Evolutionary conservation across 2,113 vertebrate species (phyloP).

Genomic region (Carlito syrichta): DNA sequence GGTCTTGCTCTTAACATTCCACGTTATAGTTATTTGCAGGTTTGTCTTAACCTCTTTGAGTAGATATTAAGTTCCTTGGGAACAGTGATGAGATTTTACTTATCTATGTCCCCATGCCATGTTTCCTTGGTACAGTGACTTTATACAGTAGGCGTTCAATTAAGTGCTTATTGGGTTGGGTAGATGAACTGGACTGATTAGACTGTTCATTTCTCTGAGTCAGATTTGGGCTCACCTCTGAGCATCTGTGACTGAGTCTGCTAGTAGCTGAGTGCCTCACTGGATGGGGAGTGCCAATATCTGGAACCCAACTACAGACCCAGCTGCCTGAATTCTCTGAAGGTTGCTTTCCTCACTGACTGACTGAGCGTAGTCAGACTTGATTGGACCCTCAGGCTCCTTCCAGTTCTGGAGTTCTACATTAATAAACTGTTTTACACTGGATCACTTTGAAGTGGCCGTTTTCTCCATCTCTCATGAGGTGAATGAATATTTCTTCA

Average conservation of each 20-base stretch:
- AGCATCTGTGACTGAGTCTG: not conserved
- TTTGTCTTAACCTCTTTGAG: not conserved
- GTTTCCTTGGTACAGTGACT: not conserved
- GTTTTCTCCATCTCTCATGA: not conserved
- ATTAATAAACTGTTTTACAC: slow-evolving; percentile 61
- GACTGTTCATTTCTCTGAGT: not conserved
- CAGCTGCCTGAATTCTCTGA: not conserved
- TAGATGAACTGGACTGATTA: not conserved
- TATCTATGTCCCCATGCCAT: not conserved
- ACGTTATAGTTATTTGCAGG: fast-evolving
- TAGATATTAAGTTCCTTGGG: not conserved
- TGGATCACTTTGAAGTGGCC: slow-evolving; percentile 62
- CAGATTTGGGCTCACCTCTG: not conserved
- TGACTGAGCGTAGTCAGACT: not conserved
- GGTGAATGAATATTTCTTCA: slow-evolving; percentile 73
- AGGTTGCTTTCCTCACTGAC: fast-evolving
- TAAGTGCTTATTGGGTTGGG: not conserved
- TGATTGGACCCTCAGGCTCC: not conserved
- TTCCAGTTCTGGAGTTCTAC: not conserved
- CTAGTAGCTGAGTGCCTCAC: no score
- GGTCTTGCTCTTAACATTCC: not conserved
- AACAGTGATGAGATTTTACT: not conserved
- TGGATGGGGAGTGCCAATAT: not conserved
- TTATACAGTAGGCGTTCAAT: fast-evolving
- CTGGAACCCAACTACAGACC: not conserved